Base-by-base conservation (phyloP, 2,113 vertebrate genomes). In the Poeciliopsis prolifica region DNA sequence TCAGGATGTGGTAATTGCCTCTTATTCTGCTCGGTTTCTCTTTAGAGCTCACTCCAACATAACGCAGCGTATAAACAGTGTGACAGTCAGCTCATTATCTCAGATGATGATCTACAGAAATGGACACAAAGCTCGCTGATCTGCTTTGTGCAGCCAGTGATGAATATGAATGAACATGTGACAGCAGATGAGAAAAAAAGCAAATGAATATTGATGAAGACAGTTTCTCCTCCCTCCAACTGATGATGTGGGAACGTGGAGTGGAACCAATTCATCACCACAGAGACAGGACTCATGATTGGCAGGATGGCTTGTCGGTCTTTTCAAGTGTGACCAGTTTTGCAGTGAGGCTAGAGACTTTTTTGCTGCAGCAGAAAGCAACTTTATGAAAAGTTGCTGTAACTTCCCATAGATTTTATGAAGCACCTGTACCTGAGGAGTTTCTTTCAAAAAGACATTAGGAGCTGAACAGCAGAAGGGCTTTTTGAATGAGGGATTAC, bases 111-210 rank as follows among this genome's bases (percentile, higher is more conserved):
- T 86, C 73, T 0, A 1, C 70, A 73, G 79, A 81, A 83, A 84
- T 75, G 67, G 68, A 74, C 80, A 78, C 63, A 83, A 81, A 88
- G 70, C 82, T 84, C 63, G 68, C 67, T 85, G 86, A 91, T 90
- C 85, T 79, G 84, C 67, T 79, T 70, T 62, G 75, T 78, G 85
- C 76, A 86, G 71, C 63, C 48, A 15, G 40, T 68, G 81, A 89
- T 91, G 87, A 92, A 91, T 92, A 92, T 89, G 82, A 83, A 89
- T 89, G 77, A 89, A 77, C 61, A 70, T 62, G 81, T 92, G 85
- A 91, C 91, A 91, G 88, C 84, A 87, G 81, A 90, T 89, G 86
- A 85, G 86, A 3, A 9, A 54, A 33, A 31, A 72, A 75, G 72
- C 72, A 69, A 76, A 90, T 88, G 48, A 88, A 91, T 91, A 90